phyloP scores from a whole-genome alignment of 1,140 invertebrate genomes.

The Brachionus asplanchnoidis region DNA sequence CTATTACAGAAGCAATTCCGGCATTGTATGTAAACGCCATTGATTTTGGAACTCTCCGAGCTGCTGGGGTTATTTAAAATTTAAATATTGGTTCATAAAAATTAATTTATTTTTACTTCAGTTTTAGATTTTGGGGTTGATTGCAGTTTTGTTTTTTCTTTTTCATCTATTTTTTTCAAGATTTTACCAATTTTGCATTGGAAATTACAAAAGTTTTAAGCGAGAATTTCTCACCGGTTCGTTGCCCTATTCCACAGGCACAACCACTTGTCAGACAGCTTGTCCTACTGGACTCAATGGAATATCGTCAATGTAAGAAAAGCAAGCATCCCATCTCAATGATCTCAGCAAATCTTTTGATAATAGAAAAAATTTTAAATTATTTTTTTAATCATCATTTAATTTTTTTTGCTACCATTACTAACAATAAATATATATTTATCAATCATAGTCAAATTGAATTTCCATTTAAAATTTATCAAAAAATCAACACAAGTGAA shows the following conservation, averaged over 20 bases:
- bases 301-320: neutral
- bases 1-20: neutral
- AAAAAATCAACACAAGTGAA: neutral
- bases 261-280: neutral
- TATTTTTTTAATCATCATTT: neutral
- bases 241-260: neutral
- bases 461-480: neutral
- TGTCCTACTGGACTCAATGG: neutral
- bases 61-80: constrained; percentile 3
- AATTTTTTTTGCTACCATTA: too few species aligned
- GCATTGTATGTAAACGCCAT: neutral
- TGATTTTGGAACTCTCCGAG: neutral
- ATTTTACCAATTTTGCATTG: constrained; percentile 29
- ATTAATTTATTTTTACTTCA: neutral
- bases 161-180: constrained; percentile 25
- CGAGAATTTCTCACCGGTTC: constrained; percentile 11
- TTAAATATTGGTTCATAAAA: neutral
- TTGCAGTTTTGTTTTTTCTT: constrained; percentile 2
- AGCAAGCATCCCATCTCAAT: neutral
- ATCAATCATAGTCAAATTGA: too few species aligned
- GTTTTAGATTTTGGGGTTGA: neutral
- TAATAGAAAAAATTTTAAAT: neutral
- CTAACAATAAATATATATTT: too few species aligned
- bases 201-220: constrained; percentile 26
- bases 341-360: neutral